Conservation (phyloP, 1,140 invertebrate species). For the Elymnias hypermnestra region DNA sequence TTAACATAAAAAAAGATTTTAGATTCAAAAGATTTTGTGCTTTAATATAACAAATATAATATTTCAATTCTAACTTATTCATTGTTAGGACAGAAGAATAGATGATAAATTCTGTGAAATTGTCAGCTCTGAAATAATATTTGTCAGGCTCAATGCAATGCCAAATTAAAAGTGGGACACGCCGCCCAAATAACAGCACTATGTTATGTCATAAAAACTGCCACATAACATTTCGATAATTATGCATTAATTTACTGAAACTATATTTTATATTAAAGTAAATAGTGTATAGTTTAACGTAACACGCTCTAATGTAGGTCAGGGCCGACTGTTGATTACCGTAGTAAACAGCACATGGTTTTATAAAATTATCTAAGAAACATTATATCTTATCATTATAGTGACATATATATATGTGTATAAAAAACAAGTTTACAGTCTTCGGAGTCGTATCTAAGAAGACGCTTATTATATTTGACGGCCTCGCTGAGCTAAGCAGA, state of each 20-base stretch:
- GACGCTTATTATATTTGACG: no score
- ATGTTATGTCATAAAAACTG: not conserved
- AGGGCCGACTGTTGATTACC: constrained; percentile 18
- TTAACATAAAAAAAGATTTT: no score
- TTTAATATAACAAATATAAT: no score
- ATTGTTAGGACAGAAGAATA: no score
- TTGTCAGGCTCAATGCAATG: not conserved
- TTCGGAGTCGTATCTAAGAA: not conserved
- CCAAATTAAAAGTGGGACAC: not conserved
- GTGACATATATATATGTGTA: not conserved
- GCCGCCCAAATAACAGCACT: not conserved
- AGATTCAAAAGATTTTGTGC: no score
- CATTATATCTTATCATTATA: constrained; percentile 18
- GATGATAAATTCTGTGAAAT: no score
- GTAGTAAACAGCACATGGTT: constrained; percentile 24
- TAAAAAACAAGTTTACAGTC: not conserved
- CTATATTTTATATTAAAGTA: constrained; percentile 5
- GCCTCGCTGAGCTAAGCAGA: no score
- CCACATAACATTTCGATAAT: not conserved
- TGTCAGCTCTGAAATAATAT: not conserved
- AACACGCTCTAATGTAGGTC: constrained; percentile 23
- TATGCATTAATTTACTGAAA: not conserved
- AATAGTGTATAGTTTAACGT: constrained; percentile 11
- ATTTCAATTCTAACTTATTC: no score
- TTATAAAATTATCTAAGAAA: constrained; percentile 24